phyloP scores from a whole-genome alignment of 2,113 vertebrate species.

The Syngnathoides biaculeatus region DNA sequence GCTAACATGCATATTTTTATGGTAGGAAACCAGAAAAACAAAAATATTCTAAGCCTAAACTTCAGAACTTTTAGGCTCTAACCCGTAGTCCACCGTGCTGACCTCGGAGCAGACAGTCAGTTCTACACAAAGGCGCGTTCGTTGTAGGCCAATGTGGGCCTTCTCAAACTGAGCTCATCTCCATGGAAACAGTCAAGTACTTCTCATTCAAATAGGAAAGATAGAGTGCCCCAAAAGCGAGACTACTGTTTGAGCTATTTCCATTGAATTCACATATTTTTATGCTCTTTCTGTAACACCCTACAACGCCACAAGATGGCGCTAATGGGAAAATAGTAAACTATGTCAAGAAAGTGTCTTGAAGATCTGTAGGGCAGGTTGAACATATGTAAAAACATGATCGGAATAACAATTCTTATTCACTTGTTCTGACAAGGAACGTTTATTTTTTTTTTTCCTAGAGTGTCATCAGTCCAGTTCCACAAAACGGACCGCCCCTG shows the following conservation, averaged over 20 bases:
- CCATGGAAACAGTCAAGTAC: constrained; percentile 1
- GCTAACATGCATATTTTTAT: neutral
- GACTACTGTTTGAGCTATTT: neutral
- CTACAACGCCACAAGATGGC: no score
- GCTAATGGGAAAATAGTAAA: no score
- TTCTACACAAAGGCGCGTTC: neutral
- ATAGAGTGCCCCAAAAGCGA: neutral
- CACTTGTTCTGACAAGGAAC: neutral
- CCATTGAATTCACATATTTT: no score
- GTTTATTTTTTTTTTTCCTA: constrained; percentile 31
- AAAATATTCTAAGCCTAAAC: neutral
- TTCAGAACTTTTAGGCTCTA: neutral
- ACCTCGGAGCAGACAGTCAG: neutral
- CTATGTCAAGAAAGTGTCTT: no score
- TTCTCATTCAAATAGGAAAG: neutral
- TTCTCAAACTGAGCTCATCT: neutral
- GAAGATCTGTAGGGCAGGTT: no score
- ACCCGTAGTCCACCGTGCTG: neutral
- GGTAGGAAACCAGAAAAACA: no score
- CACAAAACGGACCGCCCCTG: constrained; percentile 68
- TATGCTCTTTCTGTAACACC: no score
- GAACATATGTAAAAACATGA: no score
- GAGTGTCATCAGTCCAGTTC: constrained; percentile 72
- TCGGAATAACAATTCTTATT: no score
- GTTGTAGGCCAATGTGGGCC: neutral